phyloP scores from a whole-genome alignment of 2,888 invertebrate species.

The Lymantria dispar region DNA sequence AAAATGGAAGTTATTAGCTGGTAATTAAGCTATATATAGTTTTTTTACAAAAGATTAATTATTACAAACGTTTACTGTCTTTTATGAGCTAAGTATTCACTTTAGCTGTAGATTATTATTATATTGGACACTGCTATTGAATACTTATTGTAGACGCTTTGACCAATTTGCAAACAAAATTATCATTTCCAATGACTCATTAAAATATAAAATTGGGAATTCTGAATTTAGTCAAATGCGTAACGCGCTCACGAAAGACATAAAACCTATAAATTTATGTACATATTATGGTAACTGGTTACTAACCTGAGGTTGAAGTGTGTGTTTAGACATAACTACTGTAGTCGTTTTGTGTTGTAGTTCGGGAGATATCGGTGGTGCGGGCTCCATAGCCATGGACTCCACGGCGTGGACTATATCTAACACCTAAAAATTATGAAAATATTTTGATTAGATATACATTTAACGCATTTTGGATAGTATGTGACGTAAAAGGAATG shows the following conservation, averaged over 20 bases:
- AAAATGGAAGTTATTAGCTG: background rate
- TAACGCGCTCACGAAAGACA: background rate
- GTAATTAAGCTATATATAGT: background rate
- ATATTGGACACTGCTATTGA: no score
- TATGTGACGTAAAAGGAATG: no score
- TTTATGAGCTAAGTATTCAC: background rate
- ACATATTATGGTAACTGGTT: background rate
- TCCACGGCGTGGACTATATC: conserved; percentile 96
- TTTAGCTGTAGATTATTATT: no score
- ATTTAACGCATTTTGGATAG: no score
- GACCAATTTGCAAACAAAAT: no score
- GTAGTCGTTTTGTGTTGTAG: conserved; percentile 92
- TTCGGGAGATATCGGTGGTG: conserved; percentile 89
- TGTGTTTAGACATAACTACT: conserved; percentile 96
- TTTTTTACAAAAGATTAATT: background rate
- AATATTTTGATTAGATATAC: background rate
- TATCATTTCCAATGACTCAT: no score
- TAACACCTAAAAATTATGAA: conserved; percentile 83
- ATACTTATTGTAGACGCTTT: no score
- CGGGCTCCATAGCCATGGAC: conserved; percentile 86
- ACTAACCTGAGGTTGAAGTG: conserved; percentile 87
- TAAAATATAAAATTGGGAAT: no score
- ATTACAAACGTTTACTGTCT: background rate
- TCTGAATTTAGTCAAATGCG: no score
- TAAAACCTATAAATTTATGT: background rate